Conservation (phyloP, 2,797 vertebrate species). For the Diglossa cyanea region DNA sequence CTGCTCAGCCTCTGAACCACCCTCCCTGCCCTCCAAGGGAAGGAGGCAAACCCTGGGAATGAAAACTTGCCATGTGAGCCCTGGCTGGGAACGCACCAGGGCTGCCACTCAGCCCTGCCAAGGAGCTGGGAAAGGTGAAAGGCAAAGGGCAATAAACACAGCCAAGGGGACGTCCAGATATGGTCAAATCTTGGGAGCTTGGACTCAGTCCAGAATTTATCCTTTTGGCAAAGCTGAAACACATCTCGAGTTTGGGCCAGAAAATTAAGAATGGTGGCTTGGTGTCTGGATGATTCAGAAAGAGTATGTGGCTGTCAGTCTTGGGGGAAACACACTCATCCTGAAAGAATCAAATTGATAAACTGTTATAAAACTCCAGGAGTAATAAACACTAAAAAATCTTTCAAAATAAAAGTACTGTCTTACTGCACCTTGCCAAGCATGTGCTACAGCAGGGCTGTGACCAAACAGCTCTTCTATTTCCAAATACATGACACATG, state of each 20-base stretch:
- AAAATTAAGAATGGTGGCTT: background rate
- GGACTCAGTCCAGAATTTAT: background rate
- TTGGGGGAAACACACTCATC: background rate
- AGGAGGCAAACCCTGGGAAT: background rate
- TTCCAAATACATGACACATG: background rate
- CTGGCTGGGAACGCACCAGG: background rate
- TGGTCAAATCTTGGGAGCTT: conserved; percentile 7
- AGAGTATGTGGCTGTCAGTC: background rate
- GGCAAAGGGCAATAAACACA: background rate
- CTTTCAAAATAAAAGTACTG: background rate
- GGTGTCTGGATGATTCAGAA: background rate
- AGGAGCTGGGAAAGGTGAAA: background rate
- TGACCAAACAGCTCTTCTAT: background rate
- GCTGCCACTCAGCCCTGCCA: background rate
- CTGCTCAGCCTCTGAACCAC: background rate
- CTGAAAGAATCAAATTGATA: background rate
- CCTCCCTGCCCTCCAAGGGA: background rate
- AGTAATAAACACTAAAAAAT: background rate
- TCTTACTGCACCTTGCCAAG: background rate
- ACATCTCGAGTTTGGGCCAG: background rate
- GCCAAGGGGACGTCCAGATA: conserved; percentile 30
- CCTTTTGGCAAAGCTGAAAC: background rate
- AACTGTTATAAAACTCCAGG: background rate
- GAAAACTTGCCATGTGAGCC: background rate
- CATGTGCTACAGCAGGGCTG: background rate